These are phyloP conservation scores for Avahi laniger DNA, from an alignment of 2,797 vertebrate species.

Conservation along the genomic window DNA sequence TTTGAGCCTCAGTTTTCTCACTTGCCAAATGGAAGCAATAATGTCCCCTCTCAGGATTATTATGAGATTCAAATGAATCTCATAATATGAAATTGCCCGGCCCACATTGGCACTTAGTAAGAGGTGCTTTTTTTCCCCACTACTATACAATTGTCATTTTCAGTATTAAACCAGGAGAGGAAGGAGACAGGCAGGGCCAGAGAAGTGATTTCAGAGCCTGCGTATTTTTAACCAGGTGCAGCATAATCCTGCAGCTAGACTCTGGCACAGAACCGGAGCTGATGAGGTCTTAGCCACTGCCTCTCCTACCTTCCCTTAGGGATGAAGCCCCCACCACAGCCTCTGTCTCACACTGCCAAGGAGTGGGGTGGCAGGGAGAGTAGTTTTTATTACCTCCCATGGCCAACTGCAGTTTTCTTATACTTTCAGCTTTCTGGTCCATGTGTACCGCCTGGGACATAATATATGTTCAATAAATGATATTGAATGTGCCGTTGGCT, in stretches of 20 bases:
- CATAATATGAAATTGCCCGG: not conserved
- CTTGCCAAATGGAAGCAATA: not conserved
- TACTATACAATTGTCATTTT: not conserved
- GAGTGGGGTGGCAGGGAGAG: not conserved
- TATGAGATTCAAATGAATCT: not conserved
- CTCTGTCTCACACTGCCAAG: not conserved
- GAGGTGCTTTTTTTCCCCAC: not conserved
- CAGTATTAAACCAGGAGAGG: not conserved
- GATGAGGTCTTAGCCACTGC: not conserved
- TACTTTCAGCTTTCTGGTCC: not conserved
- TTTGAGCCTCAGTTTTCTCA: not conserved
- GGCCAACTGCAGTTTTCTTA: not conserved
- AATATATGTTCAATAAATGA: conserved; percentile 57
- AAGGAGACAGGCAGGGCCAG: not conserved
- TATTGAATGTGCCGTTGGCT: not conserved
- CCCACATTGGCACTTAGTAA: not conserved
- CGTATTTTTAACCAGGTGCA: not conserved
- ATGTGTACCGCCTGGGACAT: not conserved
- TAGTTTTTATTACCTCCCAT: not conserved
- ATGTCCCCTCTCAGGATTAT: not conserved
- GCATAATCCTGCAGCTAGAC: not conserved
- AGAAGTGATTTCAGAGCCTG: not conserved
- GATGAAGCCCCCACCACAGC: not conserved
- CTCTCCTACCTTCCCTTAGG: not conserved
- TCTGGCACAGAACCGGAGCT: not conserved